A percentile compares a stretch with the other conserved stretches of the same genome.
These are phyloP conservation scores for Parnassius apollo DNA, from an alignment of 2,888 invertebrate genomes.

Conservation along the genomic window DNA sequence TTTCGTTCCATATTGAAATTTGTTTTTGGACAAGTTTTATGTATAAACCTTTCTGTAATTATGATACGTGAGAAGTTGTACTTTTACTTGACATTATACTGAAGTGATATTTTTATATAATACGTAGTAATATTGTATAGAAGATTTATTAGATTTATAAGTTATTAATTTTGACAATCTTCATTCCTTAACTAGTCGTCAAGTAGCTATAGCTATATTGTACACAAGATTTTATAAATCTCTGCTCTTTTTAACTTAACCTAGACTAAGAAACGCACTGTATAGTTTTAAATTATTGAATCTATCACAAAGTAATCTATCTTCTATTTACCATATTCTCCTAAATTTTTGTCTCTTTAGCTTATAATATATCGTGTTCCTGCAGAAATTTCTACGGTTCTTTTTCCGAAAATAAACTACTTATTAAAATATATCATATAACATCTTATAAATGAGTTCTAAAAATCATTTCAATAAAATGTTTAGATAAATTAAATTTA, in stretches of 20 bases:
- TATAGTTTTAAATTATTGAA: constrained; percentile 1
- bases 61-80: constrained; percentile 27
- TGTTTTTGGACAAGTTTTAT: background rate
- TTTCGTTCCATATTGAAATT: background rate
- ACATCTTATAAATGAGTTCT: too few relatives aligned
- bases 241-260: constrained; percentile 15
- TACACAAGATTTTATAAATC: constrained; percentile 25
- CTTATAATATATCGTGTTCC: too few relatives aligned
- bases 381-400: too few relatives aligned
- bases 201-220: constrained; percentile 31
- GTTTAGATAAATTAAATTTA: too few relatives aligned
- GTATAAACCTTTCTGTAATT: background rate
- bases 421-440: too few relatives aligned
- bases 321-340: background rate
- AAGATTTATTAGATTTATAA: constrained; percentile 32
- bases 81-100: constrained; percentile 30
- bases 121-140: constrained; percentile 29
- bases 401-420: too few relatives aligned
- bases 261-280: constrained; percentile 23
- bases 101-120: constrained; percentile 45
- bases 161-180: constrained; percentile 33
- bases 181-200: constrained; percentile 54
- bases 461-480: too few relatives aligned
- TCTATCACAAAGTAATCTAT: constrained; percentile 2
- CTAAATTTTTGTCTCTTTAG: too few relatives aligned